Conservation (phyloP, 1,140 invertebrate species). For the Dreissena polymorpha region DNA sequence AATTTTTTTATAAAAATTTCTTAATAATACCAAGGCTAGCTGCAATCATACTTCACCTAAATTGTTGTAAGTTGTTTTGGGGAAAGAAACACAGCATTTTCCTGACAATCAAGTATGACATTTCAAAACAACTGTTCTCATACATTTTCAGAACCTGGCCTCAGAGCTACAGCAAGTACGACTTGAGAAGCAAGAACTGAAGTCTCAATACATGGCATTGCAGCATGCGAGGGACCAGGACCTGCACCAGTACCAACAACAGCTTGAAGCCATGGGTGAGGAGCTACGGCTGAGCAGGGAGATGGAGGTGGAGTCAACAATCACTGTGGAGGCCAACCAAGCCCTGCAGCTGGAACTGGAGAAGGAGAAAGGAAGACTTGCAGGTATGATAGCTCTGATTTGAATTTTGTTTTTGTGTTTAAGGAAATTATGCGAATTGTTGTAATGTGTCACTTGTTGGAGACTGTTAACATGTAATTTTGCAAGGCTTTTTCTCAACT, state of each 20-base stretch:
- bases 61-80: no score
- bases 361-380: slow-evolving; percentile 79
- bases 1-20: no score
- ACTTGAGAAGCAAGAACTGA: slow-evolving; percentile 64
- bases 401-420: slow-evolving; percentile 6
- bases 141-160: slow-evolving; percentile 64
- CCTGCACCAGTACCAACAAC: slow-evolving; percentile 63
- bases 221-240: slow-evolving; percentile 62
- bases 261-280: slow-evolving; percentile 64
- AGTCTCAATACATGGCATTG: slow-evolving; percentile 62
- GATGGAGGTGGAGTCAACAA: slow-evolving; percentile 51
- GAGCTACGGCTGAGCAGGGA: slow-evolving; percentile 58
- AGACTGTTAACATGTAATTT: no score
- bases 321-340: slow-evolving; percentile 66
- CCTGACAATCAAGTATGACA: no score
- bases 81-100: no score
- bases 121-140: no score
- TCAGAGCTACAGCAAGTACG: slow-evolving; percentile 66
- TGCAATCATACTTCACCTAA: no score
- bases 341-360: slow-evolving; percentile 77
- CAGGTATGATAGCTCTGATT: slow-evolving; percentile 66
- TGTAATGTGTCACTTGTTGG: no score
- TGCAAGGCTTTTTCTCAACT: no score
- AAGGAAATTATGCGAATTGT: no score
- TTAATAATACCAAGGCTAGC: no score